Percentiles rank a stretch among this genome's conserved stretches.
These are phyloP conservation scores for Scolopax rusticola DNA, from an alignment of 2,797 vertebrate genomes.

Conservation along the genomic window DNA sequence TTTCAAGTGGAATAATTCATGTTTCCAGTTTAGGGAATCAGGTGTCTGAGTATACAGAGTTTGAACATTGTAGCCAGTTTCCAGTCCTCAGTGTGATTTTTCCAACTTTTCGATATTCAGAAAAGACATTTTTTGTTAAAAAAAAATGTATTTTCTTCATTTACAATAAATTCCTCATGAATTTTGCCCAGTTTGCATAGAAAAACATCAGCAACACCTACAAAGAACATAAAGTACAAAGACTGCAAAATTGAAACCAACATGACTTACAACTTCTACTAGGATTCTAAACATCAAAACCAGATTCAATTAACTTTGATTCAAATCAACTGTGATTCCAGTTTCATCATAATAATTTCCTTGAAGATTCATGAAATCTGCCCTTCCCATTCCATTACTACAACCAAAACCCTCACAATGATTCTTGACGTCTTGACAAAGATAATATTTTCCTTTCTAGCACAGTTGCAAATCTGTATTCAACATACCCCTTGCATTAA, in stretches of 20 bases:
- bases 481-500: background rate
- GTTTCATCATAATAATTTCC: background rate
- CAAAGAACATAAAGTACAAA: background rate
- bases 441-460: background rate
- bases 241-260: background rate
- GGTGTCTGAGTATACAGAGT: background rate
- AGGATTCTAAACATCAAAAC: background rate
- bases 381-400: background rate
- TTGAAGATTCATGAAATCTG: background rate
- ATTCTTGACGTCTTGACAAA: background rate
- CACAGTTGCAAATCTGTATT: background rate
- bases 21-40: background rate
- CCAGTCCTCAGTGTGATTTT: background rate
- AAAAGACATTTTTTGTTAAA: background rate
- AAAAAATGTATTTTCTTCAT: background rate
- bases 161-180: background rate
- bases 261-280: background rate
- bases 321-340: background rate
- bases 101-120: background rate
- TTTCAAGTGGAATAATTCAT: background rate
- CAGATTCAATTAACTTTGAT: background rate
- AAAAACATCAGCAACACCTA: background rate
- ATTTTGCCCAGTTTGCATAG: background rate
- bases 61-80: background rate
- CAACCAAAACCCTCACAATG: background rate